Evolutionary conservation across 1,140 invertebrate genomes (phyloP).

Genomic region (Harlomillsia oculata): DNA sequence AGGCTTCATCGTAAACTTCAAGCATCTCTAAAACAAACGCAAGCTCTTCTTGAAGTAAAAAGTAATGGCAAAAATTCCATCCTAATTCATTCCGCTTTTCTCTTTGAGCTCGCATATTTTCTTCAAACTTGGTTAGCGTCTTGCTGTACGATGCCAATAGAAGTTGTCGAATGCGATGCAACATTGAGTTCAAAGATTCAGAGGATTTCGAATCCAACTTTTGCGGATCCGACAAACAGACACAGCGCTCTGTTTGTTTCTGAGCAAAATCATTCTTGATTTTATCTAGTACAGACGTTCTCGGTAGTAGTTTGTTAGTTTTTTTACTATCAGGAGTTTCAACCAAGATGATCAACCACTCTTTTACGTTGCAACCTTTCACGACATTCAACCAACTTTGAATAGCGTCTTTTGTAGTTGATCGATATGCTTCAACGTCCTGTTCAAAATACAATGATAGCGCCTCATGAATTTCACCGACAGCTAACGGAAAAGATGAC

Average conservation of each 20-base stretch:
- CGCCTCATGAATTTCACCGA: no score
- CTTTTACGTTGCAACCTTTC: slow-evolving; percentile 60
- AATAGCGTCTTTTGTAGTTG: slow-evolving; percentile 72
- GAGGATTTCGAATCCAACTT: slow-evolving; percentile 76
- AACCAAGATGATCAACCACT: slow-evolving; percentile 90
- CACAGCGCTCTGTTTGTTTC: slow-evolving; percentile 76
- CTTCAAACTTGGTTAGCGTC: slow-evolving; percentile 75
- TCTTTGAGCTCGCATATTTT: slow-evolving; percentile 76
- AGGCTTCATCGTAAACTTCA: slow-evolving; percentile 81
- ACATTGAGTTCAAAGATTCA: slow-evolving; percentile 77
- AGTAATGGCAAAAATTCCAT: slow-evolving; percentile 93
- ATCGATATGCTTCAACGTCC: slow-evolving; percentile 87
- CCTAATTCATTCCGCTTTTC: slow-evolving; percentile 79
- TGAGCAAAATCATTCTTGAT: slow-evolving; percentile 85
- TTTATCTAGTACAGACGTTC: slow-evolving; percentile 88
- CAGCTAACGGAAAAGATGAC: slow-evolving; percentile 7
- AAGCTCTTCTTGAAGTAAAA: slow-evolving; percentile 87
- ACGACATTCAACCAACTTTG: slow-evolving; percentile 74
- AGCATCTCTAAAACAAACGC: slow-evolving; percentile 91
- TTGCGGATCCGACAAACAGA: slow-evolving; percentile 80
- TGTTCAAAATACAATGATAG: slow-evolving; percentile 42
- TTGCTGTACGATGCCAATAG: slow-evolving; percentile 79
- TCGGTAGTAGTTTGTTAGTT: slow-evolving; percentile 80
- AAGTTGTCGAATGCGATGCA: slow-evolving; percentile 69
- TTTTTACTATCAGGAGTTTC: slow-evolving; percentile 84